Conservation (phyloP, 2,888 invertebrate genomes). For the Helobdella robusta region DNA sequence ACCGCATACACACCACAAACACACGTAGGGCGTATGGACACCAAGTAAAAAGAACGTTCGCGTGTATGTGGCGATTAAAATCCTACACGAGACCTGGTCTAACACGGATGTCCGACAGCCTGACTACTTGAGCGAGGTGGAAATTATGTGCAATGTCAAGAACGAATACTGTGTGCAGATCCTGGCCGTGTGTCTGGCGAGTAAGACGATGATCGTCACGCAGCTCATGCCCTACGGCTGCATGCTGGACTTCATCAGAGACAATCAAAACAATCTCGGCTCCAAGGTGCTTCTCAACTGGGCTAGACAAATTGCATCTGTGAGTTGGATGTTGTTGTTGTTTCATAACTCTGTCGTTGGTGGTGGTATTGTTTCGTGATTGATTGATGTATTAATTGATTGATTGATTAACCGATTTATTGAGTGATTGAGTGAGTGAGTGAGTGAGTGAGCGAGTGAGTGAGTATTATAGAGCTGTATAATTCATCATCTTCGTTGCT, state of each 20-base stretch:
- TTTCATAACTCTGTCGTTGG: not conserved
- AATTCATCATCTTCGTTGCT: too few relatives aligned
- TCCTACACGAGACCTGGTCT: slow-evolving; percentile 30
- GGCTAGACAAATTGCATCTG: slow-evolving; percentile 26
- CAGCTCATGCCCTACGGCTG: slow-evolving; percentile 26
- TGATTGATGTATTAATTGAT: not conserved
- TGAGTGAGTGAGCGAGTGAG: not conserved
- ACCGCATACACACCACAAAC: not conserved
- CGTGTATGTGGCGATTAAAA: slow-evolving; percentile 25
- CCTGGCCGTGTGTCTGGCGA: slow-evolving; percentile 24
- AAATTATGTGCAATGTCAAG: slow-evolving; percentile 22
- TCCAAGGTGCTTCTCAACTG: slow-evolving; percentile 26
- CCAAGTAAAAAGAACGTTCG: slow-evolving; percentile 10
- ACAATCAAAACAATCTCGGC: slow-evolving; percentile 23
- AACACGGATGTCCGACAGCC: too few relatives aligned
- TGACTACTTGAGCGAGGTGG: not conserved
- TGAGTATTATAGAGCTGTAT: not conserved
- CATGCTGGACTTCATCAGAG: slow-evolving; percentile 21
- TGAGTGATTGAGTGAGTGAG: not conserved
- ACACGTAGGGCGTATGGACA: slow-evolving; percentile 24
- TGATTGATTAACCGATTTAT: not conserved
- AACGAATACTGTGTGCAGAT: slow-evolving; percentile 25
- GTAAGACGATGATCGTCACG: slow-evolving; percentile 24
- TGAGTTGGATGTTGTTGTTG: not conserved
- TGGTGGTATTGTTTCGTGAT: too few relatives aligned